Percentiles rank a stretch among this genome's conserved stretches.
Conservation (phyloP, 2,797 vertebrate genomes). For the Zenarchopterus dispar region DNA sequence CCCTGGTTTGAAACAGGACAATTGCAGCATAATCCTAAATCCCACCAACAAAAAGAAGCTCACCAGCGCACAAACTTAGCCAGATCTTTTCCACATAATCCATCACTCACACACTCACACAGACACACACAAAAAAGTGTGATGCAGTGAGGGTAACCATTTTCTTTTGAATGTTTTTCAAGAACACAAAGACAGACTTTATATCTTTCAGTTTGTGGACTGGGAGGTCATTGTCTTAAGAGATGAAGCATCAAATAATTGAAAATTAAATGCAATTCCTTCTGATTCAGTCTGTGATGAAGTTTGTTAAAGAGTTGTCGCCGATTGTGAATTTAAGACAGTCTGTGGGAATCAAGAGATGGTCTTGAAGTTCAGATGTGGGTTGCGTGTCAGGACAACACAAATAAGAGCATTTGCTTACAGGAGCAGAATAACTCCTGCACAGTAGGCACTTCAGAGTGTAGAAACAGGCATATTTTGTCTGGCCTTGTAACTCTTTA, state of each 20-base stretch:
- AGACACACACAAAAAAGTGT: not conserved
- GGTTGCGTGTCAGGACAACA: not conserved
- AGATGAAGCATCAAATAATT: not conserved
- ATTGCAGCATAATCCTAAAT: slow-evolving; percentile 50
- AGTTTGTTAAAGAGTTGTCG: no score
- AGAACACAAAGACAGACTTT: not conserved
- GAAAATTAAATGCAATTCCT: not conserved
- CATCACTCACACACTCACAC: no score
- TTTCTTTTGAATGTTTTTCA: not conserved
- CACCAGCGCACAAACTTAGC: not conserved
- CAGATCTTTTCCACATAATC: slow-evolving; percentile 2
- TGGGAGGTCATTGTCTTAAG: no score
- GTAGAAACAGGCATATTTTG: no score
- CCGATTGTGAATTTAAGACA: not conserved
- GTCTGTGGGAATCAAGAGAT: not conserved
- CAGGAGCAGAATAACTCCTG: not conserved
- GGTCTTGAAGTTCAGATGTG: not conserved
- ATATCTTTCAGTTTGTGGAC: no score
- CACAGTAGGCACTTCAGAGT: not conserved
- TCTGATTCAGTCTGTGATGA: no score
- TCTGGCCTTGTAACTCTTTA: no score
- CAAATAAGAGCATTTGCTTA: not conserved
- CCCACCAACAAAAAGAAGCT: slow-evolving; percentile 27
- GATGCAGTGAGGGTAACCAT: not conserved
- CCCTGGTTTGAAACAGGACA: slow-evolving; percentile 44